Evolutionary conservation across 2,113 vertebrate genomes (phyloP), one percentile per base, ranked within the genome.

Genomic region (Ellobius talpinus): DNA sequence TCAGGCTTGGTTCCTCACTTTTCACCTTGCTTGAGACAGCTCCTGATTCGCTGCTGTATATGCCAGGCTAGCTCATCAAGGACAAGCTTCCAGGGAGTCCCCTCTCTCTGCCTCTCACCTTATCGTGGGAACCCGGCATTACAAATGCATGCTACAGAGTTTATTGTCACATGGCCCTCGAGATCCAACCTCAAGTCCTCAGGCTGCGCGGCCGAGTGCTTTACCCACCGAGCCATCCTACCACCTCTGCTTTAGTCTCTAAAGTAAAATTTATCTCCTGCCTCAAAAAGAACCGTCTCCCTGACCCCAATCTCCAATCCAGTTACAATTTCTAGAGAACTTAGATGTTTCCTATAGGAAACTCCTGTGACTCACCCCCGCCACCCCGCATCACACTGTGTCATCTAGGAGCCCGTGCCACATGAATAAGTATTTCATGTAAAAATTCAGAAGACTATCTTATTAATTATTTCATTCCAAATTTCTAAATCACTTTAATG

Each of bases 311-410:
- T 26, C 81, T 90, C 70, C 68, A 21, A 45, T 76, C 19, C 55
- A 47, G 10, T 29, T 63, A 10, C 12, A 65, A 39, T 52, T 88
- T n/a, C 70, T 24, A 45, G 68, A 52, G 29, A 63, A 39, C 3
- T 50, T 2, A 5, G 0, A 12, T n/a, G 50, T 0, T n/a, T 3
- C 11, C 39, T 74, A 39, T 7, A 63, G 23, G 8, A 10, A 55
- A 21, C 47, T 74, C 9, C 52, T 7, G 21, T 33, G 6, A 47
- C 9, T 77, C 9, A 11, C 10, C 10, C 1, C 52, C 1, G 3
- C 45, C 16, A 31, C 1, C 63, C 1, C 0, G 5, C 33, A 45
- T 26, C 8, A 26, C 33, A 85, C 36, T 23, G 58, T 76, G 2
- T 12, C 16, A 55, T 9, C 5, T 50, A 12, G 9, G 61, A 36